These are phyloP conservation scores for Semicossyphus pulcher DNA, from an alignment of 2,113 vertebrate species.

Conservation along the genomic window DNA sequence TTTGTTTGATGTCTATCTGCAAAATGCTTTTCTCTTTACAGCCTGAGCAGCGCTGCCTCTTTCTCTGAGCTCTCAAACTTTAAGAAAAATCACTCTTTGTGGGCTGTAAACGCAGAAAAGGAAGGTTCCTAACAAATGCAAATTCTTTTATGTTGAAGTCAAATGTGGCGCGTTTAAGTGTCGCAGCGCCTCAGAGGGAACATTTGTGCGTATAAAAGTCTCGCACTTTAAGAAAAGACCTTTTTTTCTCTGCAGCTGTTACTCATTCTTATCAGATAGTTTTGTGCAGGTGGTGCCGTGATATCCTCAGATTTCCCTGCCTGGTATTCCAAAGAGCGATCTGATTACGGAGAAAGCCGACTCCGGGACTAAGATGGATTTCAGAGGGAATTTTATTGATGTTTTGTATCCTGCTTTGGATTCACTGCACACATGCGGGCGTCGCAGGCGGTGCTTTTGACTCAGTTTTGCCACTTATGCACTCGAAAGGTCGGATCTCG, in stretches of 20 bases:
- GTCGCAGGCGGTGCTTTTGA: constrained; percentile 11
- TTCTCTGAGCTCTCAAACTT: constrained; percentile 16
- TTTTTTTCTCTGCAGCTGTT: constrained; percentile 2
- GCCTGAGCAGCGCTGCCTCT: neutral
- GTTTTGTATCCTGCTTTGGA: constrained; percentile 36
- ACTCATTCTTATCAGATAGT: too few species aligned
- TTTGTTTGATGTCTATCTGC: constrained; percentile 36
- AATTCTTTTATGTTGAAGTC: too few species aligned
- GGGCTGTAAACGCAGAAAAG: too few species aligned
- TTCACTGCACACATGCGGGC: constrained; percentile 28
- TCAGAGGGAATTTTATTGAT: constrained; percentile 51
- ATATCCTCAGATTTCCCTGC: neutral
- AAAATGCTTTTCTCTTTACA: constrained; percentile 8
- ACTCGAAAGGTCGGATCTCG: constrained; percentile 67
- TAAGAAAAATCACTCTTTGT: neutral
- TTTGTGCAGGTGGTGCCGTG: neutral
- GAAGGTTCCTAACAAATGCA: too few species aligned
- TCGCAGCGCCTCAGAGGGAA: neutral
- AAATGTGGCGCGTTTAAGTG: too few species aligned
- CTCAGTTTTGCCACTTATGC: constrained; percentile 41
- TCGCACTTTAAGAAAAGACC: neutral
- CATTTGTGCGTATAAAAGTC: neutral
- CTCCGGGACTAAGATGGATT: constrained; percentile 50
- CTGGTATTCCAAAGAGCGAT: constrained; percentile 40
- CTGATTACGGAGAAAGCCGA: constrained; percentile 38